Base-by-base conservation (phyloP, 2,888 invertebrate genomes). In the Erynnis tages region DNA sequence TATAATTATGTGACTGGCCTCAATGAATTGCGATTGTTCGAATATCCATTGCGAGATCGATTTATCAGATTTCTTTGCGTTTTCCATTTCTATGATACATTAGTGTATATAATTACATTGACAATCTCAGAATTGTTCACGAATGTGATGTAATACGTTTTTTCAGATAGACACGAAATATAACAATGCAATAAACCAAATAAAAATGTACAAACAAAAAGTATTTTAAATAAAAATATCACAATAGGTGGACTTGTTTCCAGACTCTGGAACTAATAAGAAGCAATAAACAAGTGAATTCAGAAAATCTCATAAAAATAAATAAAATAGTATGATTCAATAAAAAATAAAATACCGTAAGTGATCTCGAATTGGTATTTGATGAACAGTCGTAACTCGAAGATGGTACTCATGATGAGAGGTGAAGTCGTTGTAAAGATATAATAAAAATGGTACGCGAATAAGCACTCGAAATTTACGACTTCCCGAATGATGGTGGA, bases 401-500 rank as follows among this genome's bases (percentile, higher is more conserved):
- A 54, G 45, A 48, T 53, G 37, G 53, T 56, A 30, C 37, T 41
- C 32, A 43, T 30, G 32, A 44, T 53, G 46, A 57, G 53, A 55
- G 52, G 46, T 17, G 49, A 48, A 37, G 45, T 30, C 50, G 35
- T 48, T 44, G 37, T 58, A 58, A 57, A 55, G 54, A 49, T 30
- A 53, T 50, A 47, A 58, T 58, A 58, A 60, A 61, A 54, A 34
- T 54, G 16, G 21, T 46, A 54, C 27, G 34, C 44, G 49, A 54
- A 58, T 50, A 53, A 54, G 55, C 60, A 54, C 57, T 58, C 53
- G 35, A 29, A 21, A 43, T 61, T 61, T 61, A 60, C 27, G 60
- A 56, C 37, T 54, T 54, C 32, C 52, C 40, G 37, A 53, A 35
- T 35, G 43, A 53, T 54, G 38, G 21, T 30, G 37, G 11, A 34